Percentiles rank a stretch among this genome's conserved stretches.
Conservation (phyloP, 2,888 invertebrate species). For the Dynastes hyllus region DNA sequence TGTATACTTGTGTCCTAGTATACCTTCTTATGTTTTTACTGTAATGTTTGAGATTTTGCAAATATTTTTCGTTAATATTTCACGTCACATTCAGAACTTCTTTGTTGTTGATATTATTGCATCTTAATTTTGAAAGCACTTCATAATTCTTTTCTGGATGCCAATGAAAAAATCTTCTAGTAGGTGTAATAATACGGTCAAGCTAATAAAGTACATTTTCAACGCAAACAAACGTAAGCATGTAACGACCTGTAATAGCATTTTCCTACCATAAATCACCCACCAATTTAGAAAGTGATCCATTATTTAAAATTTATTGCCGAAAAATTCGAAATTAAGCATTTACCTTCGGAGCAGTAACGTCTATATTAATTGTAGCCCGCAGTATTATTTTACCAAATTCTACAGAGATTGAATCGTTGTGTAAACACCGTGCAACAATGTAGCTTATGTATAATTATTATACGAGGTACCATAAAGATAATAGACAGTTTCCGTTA, state of each 20-base stretch:
- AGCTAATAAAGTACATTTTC: not conserved
- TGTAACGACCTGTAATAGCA: not conserved
- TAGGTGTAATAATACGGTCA: no score
- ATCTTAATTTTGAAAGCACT: no score
- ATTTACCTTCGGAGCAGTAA: slow-evolving; percentile 10
- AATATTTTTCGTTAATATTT: no score
- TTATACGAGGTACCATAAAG: not conserved
- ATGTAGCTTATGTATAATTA: no score
- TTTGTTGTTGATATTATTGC: no score
- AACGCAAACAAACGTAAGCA: not conserved
- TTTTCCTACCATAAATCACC: slow-evolving; percentile 23
- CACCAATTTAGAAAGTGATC: slow-evolving; percentile 34
- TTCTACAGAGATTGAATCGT: slow-evolving; percentile 10
- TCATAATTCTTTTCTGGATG: no score
- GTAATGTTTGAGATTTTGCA: no score
- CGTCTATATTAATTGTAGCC: slow-evolving; percentile 32
- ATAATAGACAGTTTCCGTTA: slow-evolving; percentile 6
- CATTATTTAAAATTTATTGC: slow-evolving; percentile 30
- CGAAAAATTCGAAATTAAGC: slow-evolving; percentile 30
- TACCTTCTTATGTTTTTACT: no score
- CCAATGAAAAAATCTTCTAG: no score
- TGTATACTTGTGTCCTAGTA: no score
- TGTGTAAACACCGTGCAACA: not conserved
- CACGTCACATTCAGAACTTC: no score
- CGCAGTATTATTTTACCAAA: slow-evolving; percentile 1